Base-by-base conservation (phyloP, 2,888 invertebrate genomes). In the Ornithoptera priamus region DNA sequence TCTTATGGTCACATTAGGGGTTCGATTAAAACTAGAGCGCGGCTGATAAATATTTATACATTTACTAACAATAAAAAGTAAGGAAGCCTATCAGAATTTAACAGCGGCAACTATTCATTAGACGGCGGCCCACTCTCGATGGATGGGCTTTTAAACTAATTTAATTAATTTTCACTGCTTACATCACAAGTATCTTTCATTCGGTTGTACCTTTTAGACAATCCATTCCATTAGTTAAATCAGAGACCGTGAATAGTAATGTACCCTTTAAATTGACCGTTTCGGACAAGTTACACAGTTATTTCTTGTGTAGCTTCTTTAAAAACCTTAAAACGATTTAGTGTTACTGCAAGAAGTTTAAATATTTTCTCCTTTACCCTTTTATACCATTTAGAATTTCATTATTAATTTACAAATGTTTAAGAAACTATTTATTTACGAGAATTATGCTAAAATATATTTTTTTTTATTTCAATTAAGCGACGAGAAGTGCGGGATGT, bases 141-240 rank as follows among this genome's bases (percentile, higher is more conserved):
- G 73, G 74, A 72, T 66, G 63, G 69, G 69, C 75, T 75, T 81
- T 86, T 80, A 81, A 75, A 78, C 77, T 80, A 83, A 86, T 85
- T 84, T 78, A 85, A 85, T 86, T 81, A 83, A 80, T 80, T 76
- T 69, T 76, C 73, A 70, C 76, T 72, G 76, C 75, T 74, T 70
- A 67, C 71, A 76, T 73, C 30, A 61, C 66, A 61, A 61, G 53
- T 67, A 22, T 60, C 59, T 60, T 60, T 60, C 50, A 18, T 67
- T 53, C 10, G 72, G 68, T 61, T 68, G 62, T 67, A 61, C 60
- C 15, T 67, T 66, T 63, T 50, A 66, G 53, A 53, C 66, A 66
- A 36, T 61, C 61, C 20, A 50, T 46, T 59, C 65, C 59, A 66
- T 66, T 66, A 67, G 66, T 67, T 24, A 67, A 67, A 67, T 61